phyloP scores from a whole-genome alignment of 2,113 vertebrate species.

The Stigmatopora argus region DNA sequence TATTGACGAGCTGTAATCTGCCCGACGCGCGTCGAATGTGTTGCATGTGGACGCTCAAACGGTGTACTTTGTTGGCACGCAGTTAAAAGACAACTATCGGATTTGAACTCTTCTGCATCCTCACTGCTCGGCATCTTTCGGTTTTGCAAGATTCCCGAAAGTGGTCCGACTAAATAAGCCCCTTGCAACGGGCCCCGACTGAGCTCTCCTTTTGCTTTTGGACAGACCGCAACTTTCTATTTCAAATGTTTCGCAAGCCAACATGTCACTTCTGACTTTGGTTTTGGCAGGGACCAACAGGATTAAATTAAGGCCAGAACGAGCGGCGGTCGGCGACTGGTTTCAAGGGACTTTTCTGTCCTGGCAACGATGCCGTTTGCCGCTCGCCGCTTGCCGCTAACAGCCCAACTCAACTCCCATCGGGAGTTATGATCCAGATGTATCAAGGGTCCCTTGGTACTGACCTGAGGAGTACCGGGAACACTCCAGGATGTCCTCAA shows the following conservation, averaged over 20 bases:
- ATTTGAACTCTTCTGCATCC: conserved; percentile 38
- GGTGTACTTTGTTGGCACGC: neutral
- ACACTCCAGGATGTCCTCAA: too few relatives aligned
- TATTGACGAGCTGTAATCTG: conserved; percentile 19
- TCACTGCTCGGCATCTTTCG: conserved; percentile 45
- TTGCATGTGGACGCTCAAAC: conserved; percentile 8
- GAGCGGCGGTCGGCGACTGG: conserved; percentile 63
- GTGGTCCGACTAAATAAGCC: conserved; percentile 38
- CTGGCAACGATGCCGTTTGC: neutral
- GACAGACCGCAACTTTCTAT: conserved; percentile 64
- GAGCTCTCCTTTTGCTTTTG: conserved; percentile 21
- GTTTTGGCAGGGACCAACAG: conserved; percentile 56
- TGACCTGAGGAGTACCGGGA: conserved; percentile 1
- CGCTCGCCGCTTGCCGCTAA: too few relatives aligned
- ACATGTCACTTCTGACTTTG: conserved; percentile 63
- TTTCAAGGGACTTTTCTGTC: conserved; percentile 50
- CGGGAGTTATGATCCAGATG: neutral
- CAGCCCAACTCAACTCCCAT: conserved; percentile 17
- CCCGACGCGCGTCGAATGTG: conserved; percentile 14
- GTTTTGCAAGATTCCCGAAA: conserved; percentile 58
- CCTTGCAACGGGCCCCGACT: conserved; percentile 21
- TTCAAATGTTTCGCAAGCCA: conserved; percentile 56
- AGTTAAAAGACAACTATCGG: too few relatives aligned
- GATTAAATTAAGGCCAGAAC: conserved; percentile 70
- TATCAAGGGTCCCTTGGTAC: neutral